Base-by-base conservation (phyloP, 1,140 invertebrate species). In the Aporrectodea caliginosa region DNA sequence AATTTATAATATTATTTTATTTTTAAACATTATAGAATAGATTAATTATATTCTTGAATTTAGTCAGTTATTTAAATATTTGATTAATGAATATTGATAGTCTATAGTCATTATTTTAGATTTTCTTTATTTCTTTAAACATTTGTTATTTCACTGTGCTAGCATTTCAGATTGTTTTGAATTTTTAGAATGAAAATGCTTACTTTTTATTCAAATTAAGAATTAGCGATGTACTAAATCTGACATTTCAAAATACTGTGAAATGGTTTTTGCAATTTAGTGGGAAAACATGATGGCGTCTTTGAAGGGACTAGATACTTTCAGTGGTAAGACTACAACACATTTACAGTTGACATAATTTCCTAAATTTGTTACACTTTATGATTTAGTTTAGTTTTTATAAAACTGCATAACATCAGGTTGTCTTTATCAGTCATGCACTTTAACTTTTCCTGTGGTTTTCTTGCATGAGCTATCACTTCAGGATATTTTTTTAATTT, bases 241-340 rank as follows among this genome's bases (percentile, higher is more conserved):
- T 75, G 2, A 1, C 12, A 30, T 27, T 78, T 35, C 29, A 1
- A 35, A 22, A 12, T 29, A 58, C n/a, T 79, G 0, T 22, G 2
- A 14, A 69, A 1, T 58, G 22, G 35, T 1, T 81, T 81, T 77
- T 79, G 69, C 33, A 33, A 85, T 85, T 72, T 84, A 88, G 88
- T 87, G 78, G 87, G 87, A 33, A 88, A 87, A 81, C 88, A 88
- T 85, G 87, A 88, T 84, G 88, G 88, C 69, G 83, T 83, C 32
- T 88, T 87, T 84, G 85, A 87, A 80, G 86, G 82, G 14, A 82
- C 84, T 14, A 82, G 88, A 80, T 88, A 88, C 79, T 88, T 88
- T 79, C 83, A 85, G 81, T 86, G 87, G 88, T 88, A 84, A 84
- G 84, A 83, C 34, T 1, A n/a, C 1, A 27, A 16, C 31, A 78